Base-by-base conservation (phyloP, 2,113 vertebrate genomes). In the Meriones unguiculatus region DNA sequence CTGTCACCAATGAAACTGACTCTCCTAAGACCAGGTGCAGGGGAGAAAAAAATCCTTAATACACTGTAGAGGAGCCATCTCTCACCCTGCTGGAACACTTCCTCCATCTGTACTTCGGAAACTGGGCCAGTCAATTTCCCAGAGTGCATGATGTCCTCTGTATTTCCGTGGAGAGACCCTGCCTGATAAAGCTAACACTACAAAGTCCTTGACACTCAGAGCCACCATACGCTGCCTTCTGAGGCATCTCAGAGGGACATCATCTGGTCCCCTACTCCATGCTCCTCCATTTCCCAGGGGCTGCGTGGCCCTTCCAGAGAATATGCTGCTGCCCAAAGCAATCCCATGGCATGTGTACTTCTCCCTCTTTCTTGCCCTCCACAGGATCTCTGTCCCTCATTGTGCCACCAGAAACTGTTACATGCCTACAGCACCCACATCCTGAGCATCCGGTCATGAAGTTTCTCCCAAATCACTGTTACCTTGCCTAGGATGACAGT, bases 391-490 rank as follows among this genome's bases (percentile, higher is more conserved):
- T 15, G 17, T 35, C 28, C 50, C 41, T 13, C 11, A 3, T 10
- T 7, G 25, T 46, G 32, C n/a, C 41, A 81, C 59, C 32, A 54
- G 50, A 25, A 52, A 41, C 25, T 4, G 30, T 35, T 30, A 15
- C 73, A 73, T 17, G 8, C 7, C 38, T 30, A 10, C 25, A 32
- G 78, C 28, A 67, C 41, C 20, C 11, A 28, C 17, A 64, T 32
- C 18, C 62, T 6, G 2, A 38, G 65, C 18, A 5, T 46, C 17
- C 75, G 25, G 75, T 46, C 69, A 14, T 0, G 0, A 46, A 0
- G 38, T 57, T 1, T 64, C 77, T 80, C 87, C 50, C 1, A 1
- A 46, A 62, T 18, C 65, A 62, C 65, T 0, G 38, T 67, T 5
- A 62, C 84, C 65, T 28, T 0, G 0, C 3, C 25, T 24, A 86